phyloP scores from a whole-genome alignment of 2,797 vertebrate species.

The Pristis pectinata region DNA sequence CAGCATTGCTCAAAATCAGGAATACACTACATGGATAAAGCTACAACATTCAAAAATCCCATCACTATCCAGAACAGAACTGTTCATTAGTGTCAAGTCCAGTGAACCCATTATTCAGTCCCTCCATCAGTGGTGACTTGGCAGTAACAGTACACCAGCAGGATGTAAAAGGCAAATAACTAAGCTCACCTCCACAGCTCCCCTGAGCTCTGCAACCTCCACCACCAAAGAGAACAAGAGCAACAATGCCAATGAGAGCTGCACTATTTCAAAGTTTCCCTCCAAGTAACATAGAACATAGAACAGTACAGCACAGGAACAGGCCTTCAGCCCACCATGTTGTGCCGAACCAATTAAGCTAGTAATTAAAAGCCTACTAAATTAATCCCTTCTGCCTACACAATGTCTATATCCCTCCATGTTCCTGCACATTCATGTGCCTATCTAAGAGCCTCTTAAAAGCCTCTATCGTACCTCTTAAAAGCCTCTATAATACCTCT shows the following conservation, averaged over 20 bases:
- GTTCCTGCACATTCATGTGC: no score
- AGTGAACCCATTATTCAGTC: not conserved
- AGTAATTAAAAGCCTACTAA: no score
- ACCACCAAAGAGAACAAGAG: not conserved
- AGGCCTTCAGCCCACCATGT: no score
- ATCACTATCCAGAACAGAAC: not conserved
- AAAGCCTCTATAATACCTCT: no score
- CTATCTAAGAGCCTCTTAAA: no score
- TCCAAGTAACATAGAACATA: not conserved
- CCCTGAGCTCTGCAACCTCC: not conserved
- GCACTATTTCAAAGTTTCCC: not conserved
- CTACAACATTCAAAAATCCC: not conserved
- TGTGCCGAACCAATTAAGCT: no score
- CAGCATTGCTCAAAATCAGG: not conserved
- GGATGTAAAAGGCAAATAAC: not conserved
- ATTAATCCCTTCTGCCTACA: no score
- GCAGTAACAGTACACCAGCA: not conserved
- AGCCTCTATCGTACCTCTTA: no score
- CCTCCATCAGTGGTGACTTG: not conserved
- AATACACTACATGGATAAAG: not conserved
- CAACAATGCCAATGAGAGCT: not conserved
- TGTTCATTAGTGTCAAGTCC: not conserved
- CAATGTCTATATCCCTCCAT: no score
- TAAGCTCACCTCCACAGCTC: not conserved
- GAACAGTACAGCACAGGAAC: no score